A percentile compares a stretch with the other conserved stretches of the same genome.
phyloP scores from a whole-genome alignment of 2,797 vertebrate species.

The Phataginus tricuspis region DNA sequence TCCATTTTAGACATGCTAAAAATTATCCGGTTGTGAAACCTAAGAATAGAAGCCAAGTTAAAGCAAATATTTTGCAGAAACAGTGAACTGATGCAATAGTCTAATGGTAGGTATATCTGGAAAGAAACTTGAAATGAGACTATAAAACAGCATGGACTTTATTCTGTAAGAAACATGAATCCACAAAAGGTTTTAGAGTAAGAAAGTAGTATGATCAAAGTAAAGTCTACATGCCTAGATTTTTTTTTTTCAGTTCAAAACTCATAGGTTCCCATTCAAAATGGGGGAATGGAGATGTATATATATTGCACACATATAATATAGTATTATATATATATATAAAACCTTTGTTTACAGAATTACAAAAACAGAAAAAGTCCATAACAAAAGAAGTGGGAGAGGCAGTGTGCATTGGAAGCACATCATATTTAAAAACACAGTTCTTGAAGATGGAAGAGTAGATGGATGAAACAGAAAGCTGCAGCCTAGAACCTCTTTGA shows the following conservation, averaged over 20 bases:
- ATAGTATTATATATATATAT: too few species aligned
- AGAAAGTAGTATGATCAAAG: neutral
- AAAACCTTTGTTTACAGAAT: neutral
- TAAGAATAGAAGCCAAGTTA: neutral
- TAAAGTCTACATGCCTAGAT: neutral
- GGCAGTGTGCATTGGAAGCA: neutral
- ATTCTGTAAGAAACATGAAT: neutral
- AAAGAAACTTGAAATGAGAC: neutral
- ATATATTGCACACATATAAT: neutral
- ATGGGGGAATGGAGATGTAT: neutral
- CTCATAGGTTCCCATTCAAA: neutral
- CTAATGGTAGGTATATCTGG: neutral
- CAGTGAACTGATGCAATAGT: neutral
- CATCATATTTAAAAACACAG: neutral
- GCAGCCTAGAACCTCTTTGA: neutral
- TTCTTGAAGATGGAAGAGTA: neutral
- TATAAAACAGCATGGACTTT: neutral
- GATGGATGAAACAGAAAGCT: neutral
- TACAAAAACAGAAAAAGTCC: conserved; percentile 2
- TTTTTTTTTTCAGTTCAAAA: neutral
- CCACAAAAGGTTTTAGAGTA: neutral
- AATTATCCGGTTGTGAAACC: neutral
- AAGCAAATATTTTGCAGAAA: neutral
- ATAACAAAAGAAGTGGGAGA: neutral
- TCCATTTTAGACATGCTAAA: neutral